Percentiles rank a stretch among this genome's conserved stretches.
Conservation (phyloP, 2,797 vertebrate species). For the Hippopotamyrus pictus region DNA sequence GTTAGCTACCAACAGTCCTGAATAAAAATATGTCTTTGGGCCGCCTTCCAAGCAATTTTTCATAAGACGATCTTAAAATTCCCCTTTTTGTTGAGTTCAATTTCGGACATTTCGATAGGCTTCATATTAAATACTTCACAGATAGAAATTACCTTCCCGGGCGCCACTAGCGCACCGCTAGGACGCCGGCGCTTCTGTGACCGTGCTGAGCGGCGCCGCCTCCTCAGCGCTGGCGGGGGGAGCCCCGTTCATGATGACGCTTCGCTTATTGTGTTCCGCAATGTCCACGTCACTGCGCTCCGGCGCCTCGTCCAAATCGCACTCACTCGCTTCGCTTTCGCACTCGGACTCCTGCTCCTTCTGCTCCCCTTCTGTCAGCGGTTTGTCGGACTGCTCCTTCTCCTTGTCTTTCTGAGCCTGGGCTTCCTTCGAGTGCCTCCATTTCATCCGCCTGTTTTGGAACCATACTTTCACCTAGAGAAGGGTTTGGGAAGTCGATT, state of each 20-base stretch:
- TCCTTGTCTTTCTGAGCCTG: constrained; percentile 96
- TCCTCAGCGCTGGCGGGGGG: constrained; percentile 43
- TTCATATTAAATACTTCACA: constrained; percentile 24
- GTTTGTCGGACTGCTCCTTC: constrained; percentile 71
- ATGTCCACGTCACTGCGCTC: constrained; percentile 71
- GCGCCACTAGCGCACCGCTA: constrained; percentile 51
- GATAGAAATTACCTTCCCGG: not conserved
- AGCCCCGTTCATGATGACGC: constrained; percentile 68
- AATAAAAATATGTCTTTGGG: constrained; percentile 21
- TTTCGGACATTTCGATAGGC: constrained; percentile 2
- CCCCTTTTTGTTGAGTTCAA: not conserved
- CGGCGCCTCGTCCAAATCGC: constrained; percentile 76
- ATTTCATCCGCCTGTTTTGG: constrained; percentile 92
- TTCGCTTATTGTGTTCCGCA: constrained; percentile 63
- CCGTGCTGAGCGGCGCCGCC: constrained; percentile 23
- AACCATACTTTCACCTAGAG: constrained; percentile 93
- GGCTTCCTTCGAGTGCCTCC: constrained; percentile 95
- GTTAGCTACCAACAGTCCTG: constrained; percentile 30
- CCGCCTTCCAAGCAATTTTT: constrained; percentile 17
- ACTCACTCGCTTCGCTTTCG: constrained; percentile 84
- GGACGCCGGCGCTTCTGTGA: constrained; percentile 45
- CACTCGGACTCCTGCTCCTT: constrained; percentile 76
- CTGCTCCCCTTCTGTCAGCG: constrained; percentile 53
- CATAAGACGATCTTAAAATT: not conserved
- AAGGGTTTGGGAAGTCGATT: not conserved